Conservation (phyloP, 1,140 invertebrate genomes). For the Geopemphigus sp. region DNA sequence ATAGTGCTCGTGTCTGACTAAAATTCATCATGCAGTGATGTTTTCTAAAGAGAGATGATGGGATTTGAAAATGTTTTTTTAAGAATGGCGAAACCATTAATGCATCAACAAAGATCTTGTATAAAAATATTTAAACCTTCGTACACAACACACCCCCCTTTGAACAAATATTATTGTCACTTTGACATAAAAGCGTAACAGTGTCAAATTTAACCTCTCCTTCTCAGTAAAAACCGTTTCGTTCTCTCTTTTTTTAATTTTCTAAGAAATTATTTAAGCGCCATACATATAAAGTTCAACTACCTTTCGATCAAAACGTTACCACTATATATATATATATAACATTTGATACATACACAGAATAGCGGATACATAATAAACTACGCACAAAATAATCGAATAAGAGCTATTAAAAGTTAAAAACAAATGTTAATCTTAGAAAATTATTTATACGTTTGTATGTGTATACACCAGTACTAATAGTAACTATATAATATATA, state of each 20-base stretch:
- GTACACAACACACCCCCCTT: background rate
- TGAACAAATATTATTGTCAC: background rate
- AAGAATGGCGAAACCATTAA: background rate
- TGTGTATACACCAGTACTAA: too few species aligned
- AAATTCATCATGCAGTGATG: too few species aligned
- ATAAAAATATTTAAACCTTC: background rate
- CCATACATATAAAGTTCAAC: background rate
- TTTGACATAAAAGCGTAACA: background rate
- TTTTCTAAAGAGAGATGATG: background rate
- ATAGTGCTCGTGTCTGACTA: background rate
- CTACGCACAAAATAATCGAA: too few species aligned
- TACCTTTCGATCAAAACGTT: background rate
- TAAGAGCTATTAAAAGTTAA: too few species aligned
- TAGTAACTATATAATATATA: too few species aligned
- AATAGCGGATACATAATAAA: too few species aligned
- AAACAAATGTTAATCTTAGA: too few species aligned
- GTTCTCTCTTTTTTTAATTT: background rate
- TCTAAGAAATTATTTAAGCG: background rate
- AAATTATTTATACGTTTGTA: too few species aligned
- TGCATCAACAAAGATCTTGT: slow-evolving; percentile 1
- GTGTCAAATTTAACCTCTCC: slow-evolving; percentile 21
- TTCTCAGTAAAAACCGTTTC: background rate
- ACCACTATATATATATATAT: background rate
- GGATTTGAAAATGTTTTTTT: slow-evolving; percentile 2
- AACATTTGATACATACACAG: background rate